Evolutionary conservation across 2,113 vertebrate species (phyloP).

Genomic region (Herpetotheres cachinnans): DNA sequence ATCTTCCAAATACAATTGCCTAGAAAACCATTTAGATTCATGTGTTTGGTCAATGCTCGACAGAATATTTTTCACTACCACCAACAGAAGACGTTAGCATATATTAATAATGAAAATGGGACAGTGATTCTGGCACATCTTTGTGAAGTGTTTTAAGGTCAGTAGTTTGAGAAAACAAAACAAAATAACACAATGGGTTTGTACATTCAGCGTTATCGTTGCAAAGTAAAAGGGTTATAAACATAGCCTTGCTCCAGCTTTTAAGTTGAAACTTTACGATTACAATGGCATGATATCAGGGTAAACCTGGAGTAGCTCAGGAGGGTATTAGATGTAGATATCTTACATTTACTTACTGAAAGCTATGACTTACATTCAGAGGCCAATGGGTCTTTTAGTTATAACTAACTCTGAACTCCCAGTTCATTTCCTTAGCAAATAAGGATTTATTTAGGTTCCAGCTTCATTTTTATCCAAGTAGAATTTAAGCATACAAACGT

Average conservation of each 20-base stretch:
- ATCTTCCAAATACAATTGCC: neutral
- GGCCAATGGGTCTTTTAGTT: neutral
- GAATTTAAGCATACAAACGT: neutral
- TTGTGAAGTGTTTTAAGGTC: neutral
- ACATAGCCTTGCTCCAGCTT: neutral
- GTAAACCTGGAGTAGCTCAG: neutral
- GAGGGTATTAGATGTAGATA: neutral
- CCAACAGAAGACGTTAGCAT: neutral
- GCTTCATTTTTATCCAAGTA: neutral
- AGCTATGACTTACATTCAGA: neutral
- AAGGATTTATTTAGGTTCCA: neutral
- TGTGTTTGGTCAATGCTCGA: neutral
- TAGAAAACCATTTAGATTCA: neutral
- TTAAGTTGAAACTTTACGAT: neutral
- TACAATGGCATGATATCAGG: neutral
- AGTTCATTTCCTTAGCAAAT: neutral
- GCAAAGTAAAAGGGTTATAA: neutral
- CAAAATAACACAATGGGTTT: neutral
- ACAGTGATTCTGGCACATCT: neutral
- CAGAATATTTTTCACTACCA: neutral
- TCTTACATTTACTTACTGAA: neutral
- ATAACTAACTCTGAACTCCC: neutral
- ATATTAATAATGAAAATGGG: neutral
- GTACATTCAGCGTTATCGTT: neutral
- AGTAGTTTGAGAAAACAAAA: neutral